These are phyloP conservation scores for Conops quadrifasciatus DNA, from an alignment of 2,888 invertebrate species.

Conservation along the genomic window DNA sequence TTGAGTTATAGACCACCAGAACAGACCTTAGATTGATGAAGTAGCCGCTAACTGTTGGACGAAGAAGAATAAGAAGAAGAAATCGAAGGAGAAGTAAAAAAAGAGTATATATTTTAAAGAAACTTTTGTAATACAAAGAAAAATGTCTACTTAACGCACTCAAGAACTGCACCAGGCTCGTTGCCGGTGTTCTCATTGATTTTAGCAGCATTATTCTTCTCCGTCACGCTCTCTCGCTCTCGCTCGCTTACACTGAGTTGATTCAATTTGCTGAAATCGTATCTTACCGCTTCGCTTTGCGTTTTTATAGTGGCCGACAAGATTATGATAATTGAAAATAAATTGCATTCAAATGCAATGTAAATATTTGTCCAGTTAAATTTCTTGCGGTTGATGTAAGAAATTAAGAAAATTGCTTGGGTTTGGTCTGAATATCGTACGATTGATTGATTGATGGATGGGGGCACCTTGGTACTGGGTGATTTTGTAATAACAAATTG, in stretches of 20 bases:
- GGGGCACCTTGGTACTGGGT: too few species aligned
- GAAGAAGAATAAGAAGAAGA: not conserved
- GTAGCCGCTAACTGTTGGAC: constrained; percentile 52
- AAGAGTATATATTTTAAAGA: not conserved
- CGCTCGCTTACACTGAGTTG: too few species aligned
- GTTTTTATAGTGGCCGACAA: constrained; percentile 10
- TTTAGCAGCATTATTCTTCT: not conserved
- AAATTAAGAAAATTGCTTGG: too few species aligned
- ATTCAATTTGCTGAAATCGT: too few species aligned
- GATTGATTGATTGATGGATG: too few species aligned
- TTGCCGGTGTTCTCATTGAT: constrained; percentile 40
- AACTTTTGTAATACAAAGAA: not conserved
- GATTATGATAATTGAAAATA: constrained; percentile 20
- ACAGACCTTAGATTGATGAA: constrained; percentile 55
- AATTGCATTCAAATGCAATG: constrained; percentile 16
- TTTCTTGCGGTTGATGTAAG: too few species aligned
- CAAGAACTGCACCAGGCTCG: constrained; percentile 48
- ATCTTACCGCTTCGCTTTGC: not conserved
- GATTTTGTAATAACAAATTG: too few species aligned
- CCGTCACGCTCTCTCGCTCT: not conserved
- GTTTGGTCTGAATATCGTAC: too few species aligned
- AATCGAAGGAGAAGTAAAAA: not conserved
- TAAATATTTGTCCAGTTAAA: constrained; percentile 17
- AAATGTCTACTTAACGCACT: constrained; percentile 41
- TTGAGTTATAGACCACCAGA: constrained; percentile 55